These are phyloP conservation scores for Eupithecia inturbata DNA, from an alignment of 2,888 invertebrate genomes.

Conservation along the genomic window DNA sequence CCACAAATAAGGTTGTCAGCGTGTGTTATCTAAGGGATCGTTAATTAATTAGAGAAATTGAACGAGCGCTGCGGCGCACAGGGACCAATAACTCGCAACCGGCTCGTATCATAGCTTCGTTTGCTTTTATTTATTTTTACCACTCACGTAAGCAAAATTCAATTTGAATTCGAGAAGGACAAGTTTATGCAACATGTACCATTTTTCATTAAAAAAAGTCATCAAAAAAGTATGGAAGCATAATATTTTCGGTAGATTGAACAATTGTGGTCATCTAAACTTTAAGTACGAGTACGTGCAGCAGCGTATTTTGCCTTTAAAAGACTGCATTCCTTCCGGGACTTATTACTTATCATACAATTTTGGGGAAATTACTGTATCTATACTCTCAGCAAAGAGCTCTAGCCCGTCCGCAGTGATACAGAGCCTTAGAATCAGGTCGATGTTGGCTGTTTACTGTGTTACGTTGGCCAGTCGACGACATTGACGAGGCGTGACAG, in stretches of 20 bases:
- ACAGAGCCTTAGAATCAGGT: not conserved
- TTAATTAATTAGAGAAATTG: slow-evolving; percentile 85
- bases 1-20: slow-evolving; percentile 84
- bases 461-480: slow-evolving; percentile 25
- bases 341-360: not conserved
- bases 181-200: slow-evolving; percentile 57
- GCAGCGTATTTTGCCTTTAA: not conserved
- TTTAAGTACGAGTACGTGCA: not conserved
- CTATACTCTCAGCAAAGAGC: not conserved
- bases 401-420: not conserved
- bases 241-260: not conserved
- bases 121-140: slow-evolving; percentile 81
- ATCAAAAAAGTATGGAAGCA: not conserved
- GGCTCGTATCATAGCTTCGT: slow-evolving; percentile 81
- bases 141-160: slow-evolving; percentile 82
- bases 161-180: slow-evolving; percentile 72
- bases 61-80: slow-evolving; percentile 77
- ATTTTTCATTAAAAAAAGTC: slow-evolving; percentile 18
- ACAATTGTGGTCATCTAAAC: not conserved
- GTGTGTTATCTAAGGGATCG: slow-evolving; percentile 82
- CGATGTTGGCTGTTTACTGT: slow-evolving; percentile 31
- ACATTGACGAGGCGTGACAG: slow-evolving; percentile 66
- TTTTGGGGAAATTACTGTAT: not conserved
- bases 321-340: not conserved
- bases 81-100: slow-evolving; percentile 84